Base-by-base conservation (phyloP, 2,888 invertebrate genomes). In the Glyphotaelius pellucidus region DNA sequence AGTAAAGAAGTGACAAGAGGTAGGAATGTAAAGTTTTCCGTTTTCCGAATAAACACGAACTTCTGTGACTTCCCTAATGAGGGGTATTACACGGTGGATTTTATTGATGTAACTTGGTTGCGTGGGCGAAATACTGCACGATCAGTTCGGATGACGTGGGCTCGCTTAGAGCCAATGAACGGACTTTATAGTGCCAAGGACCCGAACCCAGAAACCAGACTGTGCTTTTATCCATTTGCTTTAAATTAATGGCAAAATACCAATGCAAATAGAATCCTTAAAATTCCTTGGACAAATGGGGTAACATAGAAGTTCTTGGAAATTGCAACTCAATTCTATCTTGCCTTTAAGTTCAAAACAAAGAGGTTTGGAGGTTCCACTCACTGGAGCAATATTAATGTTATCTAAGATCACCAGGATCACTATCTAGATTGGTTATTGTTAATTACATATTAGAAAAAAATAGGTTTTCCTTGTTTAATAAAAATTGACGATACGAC, bases 61-160 rank as follows among this genome's bases (percentile, higher is more conserved):
- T 35, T 86, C 38, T 86, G 42, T 42, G 86, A 30, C 86, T 30
- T 25, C 38, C 86, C 86, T 86, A 86, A 86, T 86, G 86, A 86
- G 86, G 38, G 42, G 42, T 42, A 86, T 38, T 86, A 86, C 86
- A 30, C 42, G 9, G n/a, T 42, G 25, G 25, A 42, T 38, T 86
- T 86, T 86, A 86, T 86, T 86, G 42, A 86, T 30, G 38, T 42
- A 42, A 86, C 42, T 30, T 19, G 35, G 14, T 86, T 42, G 86
- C 42, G 86, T 86, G 86, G 86, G 86, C 42, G 47, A 38, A 38
- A 47, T 35, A 86, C 38, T 42, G 42, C 86, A 86, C 83, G 83
- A 83, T 38, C 83, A 15, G 83, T 38, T 35, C 83, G 25, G 67
- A 67, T 38, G 83, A 83, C 35, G 83, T 25, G 83, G 83, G 83